These are phyloP conservation scores for Fragum sueziense DNA, from an alignment of 2,888 invertebrate species.

Conservation along the genomic window DNA sequence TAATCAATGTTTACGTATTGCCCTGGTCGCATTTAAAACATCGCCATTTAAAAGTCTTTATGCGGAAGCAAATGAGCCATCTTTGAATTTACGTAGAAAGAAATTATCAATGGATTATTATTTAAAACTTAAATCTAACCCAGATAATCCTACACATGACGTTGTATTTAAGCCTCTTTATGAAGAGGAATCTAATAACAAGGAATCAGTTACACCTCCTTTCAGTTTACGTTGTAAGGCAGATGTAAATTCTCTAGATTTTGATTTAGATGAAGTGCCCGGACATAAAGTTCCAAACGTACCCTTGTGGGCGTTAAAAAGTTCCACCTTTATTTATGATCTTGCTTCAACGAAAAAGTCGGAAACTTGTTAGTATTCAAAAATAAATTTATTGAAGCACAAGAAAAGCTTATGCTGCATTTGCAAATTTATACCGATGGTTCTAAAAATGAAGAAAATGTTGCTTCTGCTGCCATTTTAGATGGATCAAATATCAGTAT, in stretches of 20 bases:
- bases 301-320: constrained; percentile 10
- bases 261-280: not conserved
- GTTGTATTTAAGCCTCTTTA: constrained; percentile 5
- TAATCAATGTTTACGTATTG: constrained; percentile 45
- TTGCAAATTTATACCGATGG: constrained; percentile 32
- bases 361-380: not conserved
- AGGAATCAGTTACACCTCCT: not conserved
- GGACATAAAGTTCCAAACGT: not conserved
- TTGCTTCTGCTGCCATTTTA: no score
- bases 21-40: constrained; percentile 39
- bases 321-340: constrained; percentile 14
- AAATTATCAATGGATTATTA: constrained; percentile 15
- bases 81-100: not conserved
- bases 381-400: not conserved
- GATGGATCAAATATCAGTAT: no score
- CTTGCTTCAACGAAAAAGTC: no score
- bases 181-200: not conserved
- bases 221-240: no score
- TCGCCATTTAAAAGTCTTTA: constrained; percentile 43
- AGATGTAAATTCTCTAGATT: not conserved
- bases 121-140: constrained; percentile 16
- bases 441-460: not conserved
- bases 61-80: constrained; percentile 36
- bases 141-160: constrained; percentile 6
- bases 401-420: not conserved